Base-by-base conservation (phyloP, 2,888 invertebrate species). In the Agrochola lota region DNA sequence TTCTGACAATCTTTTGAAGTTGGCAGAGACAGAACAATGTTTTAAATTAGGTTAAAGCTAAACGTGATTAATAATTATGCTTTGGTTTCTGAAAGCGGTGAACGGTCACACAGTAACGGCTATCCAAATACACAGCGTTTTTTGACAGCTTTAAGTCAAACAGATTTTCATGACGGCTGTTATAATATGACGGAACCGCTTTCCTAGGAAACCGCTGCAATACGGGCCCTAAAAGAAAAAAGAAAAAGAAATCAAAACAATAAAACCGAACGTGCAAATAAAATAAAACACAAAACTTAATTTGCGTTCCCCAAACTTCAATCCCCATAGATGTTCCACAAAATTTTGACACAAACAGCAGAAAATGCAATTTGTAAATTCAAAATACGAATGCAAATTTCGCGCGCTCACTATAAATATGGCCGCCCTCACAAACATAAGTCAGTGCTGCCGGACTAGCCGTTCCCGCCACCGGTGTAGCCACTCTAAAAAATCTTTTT, bases 401-500 rank as follows among this genome's bases (percentile, higher is more conserved):
- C 70, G 78, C 86, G 80, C 81, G 78, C 59, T 64, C 40, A 69
- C 79, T 91, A 93, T 93, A 93, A 90, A 92, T 91, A 86, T 84
- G 89, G 82, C 84, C 35, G 79, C 26, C 71, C 9, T 20, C 26
- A 26, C 73, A 52, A 63, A 30, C 20, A 23, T 74, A 68, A 11
- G 63, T 80, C 91, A 94, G 93, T 93, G 92, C 91, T 84, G 77
- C 88, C 81, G 91, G 92, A 91, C 87, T 89, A 85, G 91, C 84
- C 90, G 92, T 92, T 93, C 94, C 95, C 94, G 92, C 93, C 94
- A 90, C 93, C 92, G 91, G 95, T 92, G 93, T 92, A 89, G 93
- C 88, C 94, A 94, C 95, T 95, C 95, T 77, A 85, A 90, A 90
- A 92, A 92, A 91, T 92, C 93, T 93, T 93, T 91, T 92, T 93